A percentile compares a stretch with the other conserved stretches of the same genome.
phyloP scores from a whole-genome alignment of 1,140 invertebrate genomes.

The Alviniconcha marisindica region DNA sequence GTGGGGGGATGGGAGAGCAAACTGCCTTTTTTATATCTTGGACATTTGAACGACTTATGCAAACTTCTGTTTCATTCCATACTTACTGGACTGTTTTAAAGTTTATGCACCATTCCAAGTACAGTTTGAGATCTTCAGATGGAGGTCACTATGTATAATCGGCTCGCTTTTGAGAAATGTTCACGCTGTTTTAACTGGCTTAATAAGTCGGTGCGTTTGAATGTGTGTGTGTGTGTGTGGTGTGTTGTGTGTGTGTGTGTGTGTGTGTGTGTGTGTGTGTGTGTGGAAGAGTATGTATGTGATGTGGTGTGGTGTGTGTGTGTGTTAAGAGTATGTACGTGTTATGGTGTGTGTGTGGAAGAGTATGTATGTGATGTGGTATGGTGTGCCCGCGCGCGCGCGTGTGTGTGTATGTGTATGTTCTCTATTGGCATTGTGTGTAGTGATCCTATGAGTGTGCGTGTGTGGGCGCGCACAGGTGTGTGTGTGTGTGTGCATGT shows the following conservation, averaged over 20 bases:
- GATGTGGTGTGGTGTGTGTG: background rate
- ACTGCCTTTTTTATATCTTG: too few relatives aligned
- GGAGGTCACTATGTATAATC: background rate
- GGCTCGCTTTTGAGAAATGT: background rate
- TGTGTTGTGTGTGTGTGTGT: background rate
- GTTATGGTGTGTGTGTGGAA: slow-evolving; percentile 16
- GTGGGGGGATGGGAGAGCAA: too few relatives aligned
- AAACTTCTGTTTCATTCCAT: too few relatives aligned
- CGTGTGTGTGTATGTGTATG: too few relatives aligned
- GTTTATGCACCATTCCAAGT: too few relatives aligned
- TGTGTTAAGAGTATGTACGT: slow-evolving; percentile 1
- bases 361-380: too few relatives aligned
- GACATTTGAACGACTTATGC: too few relatives aligned
- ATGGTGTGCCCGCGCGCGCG: too few relatives aligned
- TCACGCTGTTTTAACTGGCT: background rate
- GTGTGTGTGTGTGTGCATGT: background rate
- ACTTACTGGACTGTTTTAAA: too few relatives aligned
- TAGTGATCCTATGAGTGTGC: background rate
- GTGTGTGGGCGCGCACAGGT: background rate
- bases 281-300: slow-evolving; percentile 2
- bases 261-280: background rate
- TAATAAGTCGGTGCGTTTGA: background rate
- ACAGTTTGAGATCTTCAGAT: too few relatives aligned
- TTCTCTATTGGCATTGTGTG: background rate
- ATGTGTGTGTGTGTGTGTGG: background rate